Conservation (phyloP, 2,797 vertebrate genomes). For the Phrynocephalus forsythii region DNA sequence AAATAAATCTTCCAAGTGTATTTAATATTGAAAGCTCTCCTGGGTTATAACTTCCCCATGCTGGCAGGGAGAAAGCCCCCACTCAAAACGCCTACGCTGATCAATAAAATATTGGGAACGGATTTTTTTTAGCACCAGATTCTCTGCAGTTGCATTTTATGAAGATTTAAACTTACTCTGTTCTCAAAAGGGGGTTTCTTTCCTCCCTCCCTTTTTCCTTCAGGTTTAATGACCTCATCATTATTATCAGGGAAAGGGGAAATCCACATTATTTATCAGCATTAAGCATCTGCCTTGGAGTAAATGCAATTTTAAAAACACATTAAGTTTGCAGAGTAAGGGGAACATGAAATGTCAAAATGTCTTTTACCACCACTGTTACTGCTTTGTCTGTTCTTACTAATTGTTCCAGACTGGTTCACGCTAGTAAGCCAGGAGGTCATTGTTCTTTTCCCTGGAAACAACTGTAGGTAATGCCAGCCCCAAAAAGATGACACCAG, state of each 20-base stretch:
- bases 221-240: constrained; percentile 36
- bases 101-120: constrained; percentile 59
- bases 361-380: neutral
- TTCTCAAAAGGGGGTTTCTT: constrained; percentile 6
- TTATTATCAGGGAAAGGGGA: constrained; percentile 22
- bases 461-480: no score
- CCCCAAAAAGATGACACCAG: no score
- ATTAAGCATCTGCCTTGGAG: constrained; percentile 35
- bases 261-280: constrained; percentile 40
- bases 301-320: constrained; percentile 3
- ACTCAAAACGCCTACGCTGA: constrained; percentile 26
- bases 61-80: constrained; percentile 30
- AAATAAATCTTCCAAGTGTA: constrained; percentile 55
- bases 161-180: constrained; percentile 50
- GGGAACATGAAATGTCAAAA: neutral
- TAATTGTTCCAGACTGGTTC: neutral
- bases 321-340: neutral
- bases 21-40: constrained; percentile 65
- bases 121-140: neutral
- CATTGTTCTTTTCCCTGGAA: no score
- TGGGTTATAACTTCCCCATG: constrained; percentile 41
- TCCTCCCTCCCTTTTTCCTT: neutral
- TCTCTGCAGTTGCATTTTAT: constrained; percentile 35
- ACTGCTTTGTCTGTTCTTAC: neutral
- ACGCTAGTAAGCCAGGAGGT: no score